Evolutionary conservation across 2,113 vertebrate genomes (phyloP).

Genomic region (Shinisaurus crocodilurus): DNA sequence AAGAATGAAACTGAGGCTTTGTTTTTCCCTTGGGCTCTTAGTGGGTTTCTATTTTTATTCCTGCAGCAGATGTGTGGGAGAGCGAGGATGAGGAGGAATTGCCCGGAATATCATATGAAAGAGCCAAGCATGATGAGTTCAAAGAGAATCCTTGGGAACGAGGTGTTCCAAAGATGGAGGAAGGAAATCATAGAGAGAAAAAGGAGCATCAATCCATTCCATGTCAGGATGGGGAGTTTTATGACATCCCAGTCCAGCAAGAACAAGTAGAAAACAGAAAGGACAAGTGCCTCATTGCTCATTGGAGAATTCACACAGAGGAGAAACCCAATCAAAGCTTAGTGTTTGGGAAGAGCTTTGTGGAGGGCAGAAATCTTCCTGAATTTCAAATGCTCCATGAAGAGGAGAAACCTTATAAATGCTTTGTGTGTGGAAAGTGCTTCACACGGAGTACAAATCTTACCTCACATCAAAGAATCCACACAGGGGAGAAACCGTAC

Average conservation of each 20-base stretch:
- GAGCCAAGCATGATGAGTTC: neutral
- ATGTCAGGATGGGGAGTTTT: neutral
- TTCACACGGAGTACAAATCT: constrained; percentile 53
- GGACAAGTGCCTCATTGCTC: neutral
- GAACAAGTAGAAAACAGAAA: neutral
- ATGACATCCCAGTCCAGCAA: neutral
- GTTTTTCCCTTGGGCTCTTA: neutral
- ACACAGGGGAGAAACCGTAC: constrained; percentile 66
- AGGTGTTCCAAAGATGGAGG: neutral
- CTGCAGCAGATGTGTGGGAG: neutral
- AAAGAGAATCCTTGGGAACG: neutral
- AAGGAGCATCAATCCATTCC: neutral
- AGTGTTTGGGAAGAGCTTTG: neutral
- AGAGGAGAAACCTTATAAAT: constrained; percentile 53
- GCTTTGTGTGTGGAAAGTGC: constrained; percentile 61
- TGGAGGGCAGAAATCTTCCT: neutral
- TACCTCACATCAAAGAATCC: constrained; percentile 52
- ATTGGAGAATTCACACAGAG: neutral
- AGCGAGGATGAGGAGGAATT: neutral
- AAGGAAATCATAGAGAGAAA: neutral
- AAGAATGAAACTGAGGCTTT: neutral
- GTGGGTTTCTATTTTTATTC: neutral
- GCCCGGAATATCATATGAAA: neutral
- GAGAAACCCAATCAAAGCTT: neutral
- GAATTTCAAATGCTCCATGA: neutral